Evolutionary conservation across 2,797 vertebrate species (phyloP), one percentile per base, ranked within the genome.

Genomic region (Gallinago stenura): DNA sequence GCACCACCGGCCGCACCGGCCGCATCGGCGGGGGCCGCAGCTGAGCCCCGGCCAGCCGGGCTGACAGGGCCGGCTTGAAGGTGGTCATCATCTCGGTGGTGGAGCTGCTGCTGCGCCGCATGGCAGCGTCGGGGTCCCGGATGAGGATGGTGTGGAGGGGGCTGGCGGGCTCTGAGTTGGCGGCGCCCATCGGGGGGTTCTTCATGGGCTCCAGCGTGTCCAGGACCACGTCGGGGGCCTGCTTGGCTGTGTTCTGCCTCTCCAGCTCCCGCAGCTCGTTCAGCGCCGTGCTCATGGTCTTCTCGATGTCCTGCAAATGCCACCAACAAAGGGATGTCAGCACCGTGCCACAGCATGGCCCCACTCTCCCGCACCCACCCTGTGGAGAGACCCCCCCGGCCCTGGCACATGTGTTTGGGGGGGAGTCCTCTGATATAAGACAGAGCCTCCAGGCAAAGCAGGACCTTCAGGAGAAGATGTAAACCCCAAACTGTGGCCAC

Each of bases 251-350:
- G 96, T 99, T 99, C 98, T 99, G 99, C 90, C 99, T 97, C 98
- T 99, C 99, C 57, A 99, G 98, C 95, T 99, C 99, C 33, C 99
- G 98, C 96, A 99, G 89, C 97, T 99, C 99, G 4, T 99, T 99
- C 70, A 99, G 98, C 3, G 99, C 99, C 0, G 99, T 99, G 95
- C 98, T 99, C 99, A 99, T 99, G 51, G 99, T 99, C 98, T 99
- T 99, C 98, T 99, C 99, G 41, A 99, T 99, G 98, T 99, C 99
- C 99, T 99, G 97, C 4, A 7, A 82, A 66, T 0, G 9, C 45
- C 94, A 71, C 26, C 91, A 7, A 89, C 62, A 94, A 39, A 46
- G 75, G 28, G 7, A 19, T 2, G 64, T 97, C 64, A 97, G 81
- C 43, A 15, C n/a, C 0, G 1, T 5, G 50, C 20, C 48, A 4